A percentile compares a stretch with the other conserved stretches of the same genome.
Evolutionary conservation across 64 coral and sea anemone species (phyloP).

Genomic region (Actinia tenebrosa): DNA sequence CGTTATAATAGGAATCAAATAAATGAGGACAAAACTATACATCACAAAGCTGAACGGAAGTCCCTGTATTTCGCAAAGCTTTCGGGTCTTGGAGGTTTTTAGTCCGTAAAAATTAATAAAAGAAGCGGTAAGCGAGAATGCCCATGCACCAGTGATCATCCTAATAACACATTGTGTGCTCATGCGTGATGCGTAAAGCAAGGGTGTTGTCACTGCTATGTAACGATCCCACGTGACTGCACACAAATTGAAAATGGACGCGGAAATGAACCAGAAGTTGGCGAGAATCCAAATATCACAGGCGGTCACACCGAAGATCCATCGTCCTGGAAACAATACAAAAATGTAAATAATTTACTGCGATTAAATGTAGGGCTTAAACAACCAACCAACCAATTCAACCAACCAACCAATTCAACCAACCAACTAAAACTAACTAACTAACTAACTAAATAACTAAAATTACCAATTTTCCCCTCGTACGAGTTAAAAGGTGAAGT

Average conservation of each 20-base stretch:
- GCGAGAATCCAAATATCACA: slow-evolving; percentile 56
- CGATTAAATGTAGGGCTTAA: too few relatives aligned
- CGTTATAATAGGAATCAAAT: background rate
- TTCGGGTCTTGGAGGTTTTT: background rate
- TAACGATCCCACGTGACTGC: slow-evolving; percentile 80
- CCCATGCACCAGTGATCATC: slow-evolving; percentile 21
- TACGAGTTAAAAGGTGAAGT: too few relatives aligned
- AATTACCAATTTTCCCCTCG: too few relatives aligned
- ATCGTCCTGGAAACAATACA: background rate
- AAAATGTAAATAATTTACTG: too few relatives aligned
- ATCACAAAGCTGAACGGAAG: background rate
- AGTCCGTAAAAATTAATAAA: background rate
- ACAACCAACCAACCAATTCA: too few relatives aligned
- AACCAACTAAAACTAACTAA: too few relatives aligned
- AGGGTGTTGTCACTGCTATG: slow-evolving; percentile 63
- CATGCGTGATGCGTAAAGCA: slow-evolving; percentile 59
- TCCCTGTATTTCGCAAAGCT: background rate
- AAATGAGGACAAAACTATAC: background rate
- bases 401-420: too few relatives aligned
- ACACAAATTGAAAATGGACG: slow-evolving; percentile 77
- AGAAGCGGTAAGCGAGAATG: slow-evolving; percentile 26
- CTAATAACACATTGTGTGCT: slow-evolving; percentile 13
- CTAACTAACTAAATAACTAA: too few relatives aligned
- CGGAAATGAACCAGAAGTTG: slow-evolving; percentile 48
- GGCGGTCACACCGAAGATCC: background rate